phyloP scores from a whole-genome alignment of 92 coral and sea anemone species.

The Micromussa lordhowensis region DNA sequence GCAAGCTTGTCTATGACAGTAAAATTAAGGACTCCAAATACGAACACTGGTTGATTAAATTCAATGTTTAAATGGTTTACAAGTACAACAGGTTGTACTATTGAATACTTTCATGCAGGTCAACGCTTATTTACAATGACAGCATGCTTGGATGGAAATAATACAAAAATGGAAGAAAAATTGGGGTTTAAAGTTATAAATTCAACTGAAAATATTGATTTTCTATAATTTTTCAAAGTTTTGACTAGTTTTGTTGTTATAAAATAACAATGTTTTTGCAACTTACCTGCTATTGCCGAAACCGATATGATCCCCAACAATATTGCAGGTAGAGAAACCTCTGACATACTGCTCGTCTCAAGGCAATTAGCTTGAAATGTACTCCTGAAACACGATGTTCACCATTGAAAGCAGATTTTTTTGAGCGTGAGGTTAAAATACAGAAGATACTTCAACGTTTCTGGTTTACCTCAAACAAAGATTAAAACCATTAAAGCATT shows the following conservation, averaged over 20 bases:
- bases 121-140: background rate
- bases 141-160: background rate
- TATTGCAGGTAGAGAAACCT: background rate
- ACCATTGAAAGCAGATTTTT: background rate
- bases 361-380: background rate
- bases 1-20: background rate
- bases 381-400: too few relatives aligned
- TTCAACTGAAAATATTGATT: background rate
- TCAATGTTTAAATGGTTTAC: background rate
- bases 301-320: background rate
- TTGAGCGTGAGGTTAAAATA: background rate
- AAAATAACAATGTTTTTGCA: background rate
- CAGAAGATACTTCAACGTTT: background rate
- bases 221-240: background rate
- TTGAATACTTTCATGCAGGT: background rate
- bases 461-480: background rate
- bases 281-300: slow-evolving; percentile 10
- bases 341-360: background rate
- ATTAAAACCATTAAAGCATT: background rate
- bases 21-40: background rate
- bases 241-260: background rate
- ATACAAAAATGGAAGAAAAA: background rate
- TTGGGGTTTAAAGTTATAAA: background rate
- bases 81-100: background rate
- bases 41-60: background rate